Evolutionary conservation across 2,113 vertebrate species (phyloP).

Genomic region (Daphoenositta chrysoptera): DNA sequence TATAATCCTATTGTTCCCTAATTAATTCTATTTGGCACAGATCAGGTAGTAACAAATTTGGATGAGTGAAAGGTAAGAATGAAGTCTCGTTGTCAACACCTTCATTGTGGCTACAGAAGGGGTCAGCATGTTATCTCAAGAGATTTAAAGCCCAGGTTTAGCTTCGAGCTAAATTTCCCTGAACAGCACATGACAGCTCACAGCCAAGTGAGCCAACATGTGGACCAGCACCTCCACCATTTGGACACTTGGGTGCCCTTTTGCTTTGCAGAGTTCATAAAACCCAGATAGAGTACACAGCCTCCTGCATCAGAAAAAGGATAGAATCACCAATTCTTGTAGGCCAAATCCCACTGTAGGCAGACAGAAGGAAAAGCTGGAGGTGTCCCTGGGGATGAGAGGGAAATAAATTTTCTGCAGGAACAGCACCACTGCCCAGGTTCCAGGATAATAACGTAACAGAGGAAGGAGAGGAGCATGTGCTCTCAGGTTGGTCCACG

Average conservation of each 20-base stretch:
- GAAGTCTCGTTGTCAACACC: not conserved
- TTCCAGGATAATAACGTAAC: not conserved
- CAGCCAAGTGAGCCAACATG: accelerated
- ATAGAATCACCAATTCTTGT: not conserved
- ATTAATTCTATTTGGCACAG: not conserved
- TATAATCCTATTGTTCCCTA: not conserved
- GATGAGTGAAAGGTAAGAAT: not conserved
- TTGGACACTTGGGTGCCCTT: not conserved
- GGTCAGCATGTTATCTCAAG: not conserved
- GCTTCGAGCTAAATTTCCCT: not conserved
- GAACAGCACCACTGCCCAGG: not conserved
- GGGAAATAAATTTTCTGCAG: not conserved
- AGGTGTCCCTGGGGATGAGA: not conserved
- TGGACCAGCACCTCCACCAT: not conserved
- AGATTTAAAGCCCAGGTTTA: not conserved
- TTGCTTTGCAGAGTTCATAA: not conserved
- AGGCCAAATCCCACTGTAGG: not conserved
- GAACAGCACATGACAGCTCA: not conserved
- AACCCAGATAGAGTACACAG: not conserved
- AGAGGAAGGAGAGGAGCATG: not conserved
- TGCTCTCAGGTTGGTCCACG: not conserved
- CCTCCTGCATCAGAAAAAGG: not conserved
- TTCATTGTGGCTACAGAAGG: not conserved
- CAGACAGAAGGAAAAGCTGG: not conserved
- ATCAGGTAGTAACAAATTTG: not conserved